These are phyloP conservation scores for Coenonympha glycerion DNA, from an alignment of 2,888 invertebrate species.

Conservation along the genomic window DNA sequence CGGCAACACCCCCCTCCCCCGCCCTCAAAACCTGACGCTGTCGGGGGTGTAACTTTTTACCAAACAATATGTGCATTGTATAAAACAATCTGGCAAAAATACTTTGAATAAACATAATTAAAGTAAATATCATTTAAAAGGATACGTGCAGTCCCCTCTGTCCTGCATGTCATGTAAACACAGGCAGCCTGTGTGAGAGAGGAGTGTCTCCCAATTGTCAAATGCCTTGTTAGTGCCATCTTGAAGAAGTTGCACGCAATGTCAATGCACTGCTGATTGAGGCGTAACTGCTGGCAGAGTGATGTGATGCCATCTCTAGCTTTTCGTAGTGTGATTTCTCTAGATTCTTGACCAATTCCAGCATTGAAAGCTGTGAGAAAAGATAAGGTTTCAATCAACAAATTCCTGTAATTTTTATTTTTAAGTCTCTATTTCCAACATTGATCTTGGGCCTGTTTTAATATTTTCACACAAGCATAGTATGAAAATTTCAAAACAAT, in stretches of 20 bases:
- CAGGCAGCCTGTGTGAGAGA: slow-evolving; percentile 97
- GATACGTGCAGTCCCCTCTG: slow-evolving; percentile 95
- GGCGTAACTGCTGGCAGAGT: slow-evolving; percentile 88
- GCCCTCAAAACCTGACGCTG: no score
- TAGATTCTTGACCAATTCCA: slow-evolving; percentile 89
- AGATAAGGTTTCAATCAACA: no score
- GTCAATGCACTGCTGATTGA: slow-evolving; percentile 94
- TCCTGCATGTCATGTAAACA: slow-evolving; percentile 96
- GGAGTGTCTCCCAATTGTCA: slow-evolving; percentile 93
- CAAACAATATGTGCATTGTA: no score
- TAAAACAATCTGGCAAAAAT: no score
- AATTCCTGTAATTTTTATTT: no score
- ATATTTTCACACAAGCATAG: no score
- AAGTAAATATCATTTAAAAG: slow-evolving; percentile 56
- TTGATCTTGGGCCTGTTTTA: no score
- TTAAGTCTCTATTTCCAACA: no score
- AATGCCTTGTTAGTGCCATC: slow-evolving; percentile 87
- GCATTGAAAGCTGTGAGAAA: slow-evolving; percentile 80
- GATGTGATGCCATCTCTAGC: slow-evolving; percentile 89
- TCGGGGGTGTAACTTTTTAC: no score
- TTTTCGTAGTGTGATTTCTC: slow-evolving; percentile 92
- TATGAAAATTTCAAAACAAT: no score
- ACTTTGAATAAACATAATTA: no score
- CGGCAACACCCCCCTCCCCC: no score
- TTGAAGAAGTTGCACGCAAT: slow-evolving; percentile 96